Evolutionary conservation across 2,113 vertebrate genomes (phyloP).

Genomic region (Calidris pygmaea): DNA sequence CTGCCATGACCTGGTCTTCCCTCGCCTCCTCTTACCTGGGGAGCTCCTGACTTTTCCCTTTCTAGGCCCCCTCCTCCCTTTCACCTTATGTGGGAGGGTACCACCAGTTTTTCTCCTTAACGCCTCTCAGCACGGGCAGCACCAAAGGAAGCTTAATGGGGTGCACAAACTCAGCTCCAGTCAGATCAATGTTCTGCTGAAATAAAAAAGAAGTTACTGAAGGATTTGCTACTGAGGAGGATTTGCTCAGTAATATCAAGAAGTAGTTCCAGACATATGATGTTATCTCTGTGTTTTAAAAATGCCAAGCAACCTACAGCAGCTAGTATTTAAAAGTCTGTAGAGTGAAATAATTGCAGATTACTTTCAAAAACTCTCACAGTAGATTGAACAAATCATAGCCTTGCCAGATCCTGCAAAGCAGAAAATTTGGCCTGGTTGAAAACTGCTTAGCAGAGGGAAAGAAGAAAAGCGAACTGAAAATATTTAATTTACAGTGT

Average conservation of each 20-base stretch:
- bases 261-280: neutral
- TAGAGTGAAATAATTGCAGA: neutral
- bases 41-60: neutral
- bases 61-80: neutral
- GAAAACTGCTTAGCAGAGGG: neutral
- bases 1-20: accelerated
- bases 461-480: neutral
- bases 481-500: neutral
- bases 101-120: neutral
- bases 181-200: neutral
- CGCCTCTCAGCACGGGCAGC: neutral
- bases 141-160: neutral
- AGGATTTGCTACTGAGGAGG: neutral
- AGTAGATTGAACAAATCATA: neutral
- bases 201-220: neutral
- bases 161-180: neutral
- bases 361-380: neutral
- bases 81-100: neutral
- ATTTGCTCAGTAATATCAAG: neutral
- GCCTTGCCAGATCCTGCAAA: neutral
- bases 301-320: neutral
- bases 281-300: neutral
- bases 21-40: neutral
- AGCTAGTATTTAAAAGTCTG: neutral
- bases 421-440: neutral